phyloP scores from a whole-genome alignment of 2,888 invertebrate species.

The Cryptophagus acutangulus region DNA sequence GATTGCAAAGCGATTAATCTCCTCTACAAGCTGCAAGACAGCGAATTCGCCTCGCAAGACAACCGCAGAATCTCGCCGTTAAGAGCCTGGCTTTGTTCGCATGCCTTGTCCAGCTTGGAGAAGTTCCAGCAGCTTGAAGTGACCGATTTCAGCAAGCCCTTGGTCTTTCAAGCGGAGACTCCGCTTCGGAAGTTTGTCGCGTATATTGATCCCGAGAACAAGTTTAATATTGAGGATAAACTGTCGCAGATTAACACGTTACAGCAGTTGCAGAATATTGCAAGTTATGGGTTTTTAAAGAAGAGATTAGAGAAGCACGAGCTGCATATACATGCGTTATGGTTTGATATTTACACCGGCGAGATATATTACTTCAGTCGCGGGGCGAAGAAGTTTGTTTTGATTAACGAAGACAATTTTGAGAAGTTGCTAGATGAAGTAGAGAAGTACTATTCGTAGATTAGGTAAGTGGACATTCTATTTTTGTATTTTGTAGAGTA shows the following conservation, averaged over 20 bases:
- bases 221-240: slow-evolving; percentile 85
- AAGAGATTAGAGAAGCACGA: slow-evolving; percentile 74
- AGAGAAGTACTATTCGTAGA: slow-evolving; percentile 68
- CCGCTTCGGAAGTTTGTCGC: slow-evolving; percentile 85
- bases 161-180: slow-evolving; percentile 82
- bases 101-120: slow-evolving; percentile 74
- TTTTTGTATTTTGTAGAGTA: too few relatives aligned
- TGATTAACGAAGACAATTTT: slow-evolving; percentile 79
- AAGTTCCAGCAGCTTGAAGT: slow-evolving; percentile 73
- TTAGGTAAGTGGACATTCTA: too few relatives aligned
- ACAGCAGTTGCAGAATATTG: slow-evolving; percentile 88
- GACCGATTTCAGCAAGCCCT: slow-evolving; percentile 62
- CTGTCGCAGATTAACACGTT: slow-evolving; percentile 91
- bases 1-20: slow-evolving; percentile 98
- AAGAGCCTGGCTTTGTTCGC: slow-evolving; percentile 86
- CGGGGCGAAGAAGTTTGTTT: slow-evolving; percentile 75
- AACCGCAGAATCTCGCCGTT: slow-evolving; percentile 81
- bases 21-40: slow-evolving; percentile 74
- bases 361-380: slow-evolving; percentile 93
- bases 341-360: slow-evolving; percentile 97
- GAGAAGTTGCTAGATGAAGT: slow-evolving; percentile 72
- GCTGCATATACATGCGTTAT: slow-evolving; percentile 86
- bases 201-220: slow-evolving; percentile 88
- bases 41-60: slow-evolving; percentile 68
- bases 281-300: slow-evolving; percentile 86